Evolutionary conservation across 2,113 vertebrate genomes (phyloP), one percentile per base, ranked within the genome.

Genomic region (Otolemur garnettii): DNA sequence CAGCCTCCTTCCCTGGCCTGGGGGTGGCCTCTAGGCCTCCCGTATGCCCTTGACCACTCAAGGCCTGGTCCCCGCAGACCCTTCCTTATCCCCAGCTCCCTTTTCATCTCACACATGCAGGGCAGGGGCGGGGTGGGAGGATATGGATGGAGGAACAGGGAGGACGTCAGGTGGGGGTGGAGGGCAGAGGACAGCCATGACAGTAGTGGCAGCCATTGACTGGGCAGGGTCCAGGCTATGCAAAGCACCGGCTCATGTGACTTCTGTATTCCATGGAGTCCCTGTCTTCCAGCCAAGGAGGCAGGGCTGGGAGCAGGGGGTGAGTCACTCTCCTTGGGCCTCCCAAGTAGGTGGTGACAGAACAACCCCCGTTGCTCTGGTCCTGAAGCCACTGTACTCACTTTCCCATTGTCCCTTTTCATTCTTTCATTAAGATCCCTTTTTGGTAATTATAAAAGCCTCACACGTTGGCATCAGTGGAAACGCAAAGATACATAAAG

Each of bases 371-470:
- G 74, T 35, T 5, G 1, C 79, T 7, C 45, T 24, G 80, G 59
- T 69, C 24, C 68, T 6, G 18, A 17, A 35, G 57, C 50, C 14
- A 0, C 71, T 0, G 0, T 6, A 0, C 35, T 28, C 21, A 4
- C 33, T 6, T 18, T 59, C 68, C 5, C 7, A 0, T 24, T 55
- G 57, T 94, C 55, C 1, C 33, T 45, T 59, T 55, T 15, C 50
- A 4, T 7, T 14, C 38, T n/a, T 62, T 15, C 62, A 10, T 7
- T 13, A 15, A 59, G 62, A 50, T 26, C 50, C 14, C 62, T 35
- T 30, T 62, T 45, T 45, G 2, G 72, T 83, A 50, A 1, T 45
- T 3, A 7, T 2, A 4, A 66, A 55, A 21, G 55, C 4, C 13
- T 28, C 50, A 4, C 1, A 1, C 21, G 50, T 9, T n/a, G 64